Evolutionary conservation across 2,888 invertebrate genomes (phyloP).

Genomic region (Mesoligia furuncula): DNA sequence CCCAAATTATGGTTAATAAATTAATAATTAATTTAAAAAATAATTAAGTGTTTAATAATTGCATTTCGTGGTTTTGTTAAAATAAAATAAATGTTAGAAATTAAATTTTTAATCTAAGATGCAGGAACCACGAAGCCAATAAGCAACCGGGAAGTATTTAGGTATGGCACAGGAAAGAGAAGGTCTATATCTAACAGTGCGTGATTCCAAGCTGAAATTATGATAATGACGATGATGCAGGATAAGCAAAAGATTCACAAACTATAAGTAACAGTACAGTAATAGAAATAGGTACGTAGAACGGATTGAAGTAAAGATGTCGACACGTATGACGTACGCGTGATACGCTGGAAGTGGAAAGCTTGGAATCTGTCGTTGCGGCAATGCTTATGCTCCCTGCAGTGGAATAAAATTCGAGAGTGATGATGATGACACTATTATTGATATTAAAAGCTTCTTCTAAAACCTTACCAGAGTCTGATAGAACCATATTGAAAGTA

Average conservation of each 20-base stretch:
- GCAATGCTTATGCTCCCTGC: neutral
- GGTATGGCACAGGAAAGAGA: neutral
- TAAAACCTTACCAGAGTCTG: constrained; percentile 33
- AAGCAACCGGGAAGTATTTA: neutral
- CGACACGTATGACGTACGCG: too few species aligned
- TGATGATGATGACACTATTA: too few species aligned
- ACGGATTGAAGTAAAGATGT: neutral
- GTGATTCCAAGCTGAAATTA: neutral
- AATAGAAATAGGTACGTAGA: neutral
- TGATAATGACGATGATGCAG: neutral
- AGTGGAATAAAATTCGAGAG: neutral
- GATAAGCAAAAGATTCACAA: neutral
- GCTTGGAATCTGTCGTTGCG: neutral
- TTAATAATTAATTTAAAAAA: too few species aligned
- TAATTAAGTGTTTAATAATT: too few species aligned
- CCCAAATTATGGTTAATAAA: neutral
- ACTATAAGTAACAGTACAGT: neutral
- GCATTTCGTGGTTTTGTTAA: neutral
- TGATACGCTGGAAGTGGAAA: too few species aligned
- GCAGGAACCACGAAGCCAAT: neutral
- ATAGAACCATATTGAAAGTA: constrained; percentile 16
- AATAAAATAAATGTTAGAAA: neutral
- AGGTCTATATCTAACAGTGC: too few species aligned
- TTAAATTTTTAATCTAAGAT: neutral
- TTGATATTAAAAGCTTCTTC: neutral